phyloP scores from a whole-genome alignment of 2,113 vertebrate species.

The Axis porcinus region DNA sequence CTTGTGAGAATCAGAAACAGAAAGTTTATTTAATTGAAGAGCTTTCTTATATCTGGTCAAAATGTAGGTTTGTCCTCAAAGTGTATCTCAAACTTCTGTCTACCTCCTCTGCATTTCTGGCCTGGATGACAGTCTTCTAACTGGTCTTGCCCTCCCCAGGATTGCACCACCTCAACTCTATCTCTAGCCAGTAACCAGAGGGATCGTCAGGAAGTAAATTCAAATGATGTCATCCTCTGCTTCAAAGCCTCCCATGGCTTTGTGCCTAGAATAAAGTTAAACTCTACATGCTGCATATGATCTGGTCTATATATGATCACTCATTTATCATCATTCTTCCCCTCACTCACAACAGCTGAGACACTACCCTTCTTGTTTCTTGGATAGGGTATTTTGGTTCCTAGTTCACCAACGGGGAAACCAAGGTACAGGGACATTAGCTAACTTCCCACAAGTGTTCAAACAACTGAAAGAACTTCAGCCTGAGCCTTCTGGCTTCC shows the following conservation, averaged over 20 bases:
- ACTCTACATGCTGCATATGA: neutral
- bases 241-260: neutral
- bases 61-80: neutral
- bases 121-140: neutral
- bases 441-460: neutral
- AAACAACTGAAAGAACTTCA: neutral
- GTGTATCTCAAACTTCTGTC: neutral
- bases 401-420: neutral
- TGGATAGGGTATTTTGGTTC: neutral
- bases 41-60: neutral
- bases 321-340: neutral
- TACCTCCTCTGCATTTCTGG: neutral
- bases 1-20: neutral
- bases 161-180: neutral
- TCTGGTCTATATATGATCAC: neutral
- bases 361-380: neutral
- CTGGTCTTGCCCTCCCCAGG: neutral
- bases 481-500: neutral
- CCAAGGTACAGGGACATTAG: neutral
- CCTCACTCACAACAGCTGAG: neutral
- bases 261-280: neutral
- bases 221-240: neutral
- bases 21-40: neutral
- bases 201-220: neutral
- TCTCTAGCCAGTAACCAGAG: neutral